Base-by-base conservation (phyloP, 1,140 invertebrate genomes). In the Dreissena rostriformis region DNA sequence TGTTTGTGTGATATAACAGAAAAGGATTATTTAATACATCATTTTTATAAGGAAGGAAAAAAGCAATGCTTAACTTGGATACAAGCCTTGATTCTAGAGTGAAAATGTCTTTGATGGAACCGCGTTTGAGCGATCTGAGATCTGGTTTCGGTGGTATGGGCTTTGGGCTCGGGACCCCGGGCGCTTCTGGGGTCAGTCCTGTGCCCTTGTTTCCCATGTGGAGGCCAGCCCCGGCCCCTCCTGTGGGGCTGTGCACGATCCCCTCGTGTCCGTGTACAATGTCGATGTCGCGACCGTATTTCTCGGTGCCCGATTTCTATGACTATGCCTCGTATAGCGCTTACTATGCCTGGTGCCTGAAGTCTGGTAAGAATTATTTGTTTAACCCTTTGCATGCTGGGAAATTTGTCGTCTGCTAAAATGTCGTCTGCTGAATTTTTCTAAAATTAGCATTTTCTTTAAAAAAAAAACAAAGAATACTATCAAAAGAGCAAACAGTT, bases 331-430 rank as follows among this genome's bases (percentile, higher is more conserved):
- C 77, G 57, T 49, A 29, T 39, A 70, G 57, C 39, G 63, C 77
- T 28, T 79, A 79, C 28, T 76, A 61, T 61, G 53, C 77, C 12
- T 79, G 77, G 77, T 79, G 70, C n/a, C 55, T 79, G 26, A 79
- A 79, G 68, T 65, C 77, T 70, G 77, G 77, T 79, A 66, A 79
- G 22, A 39, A 39, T 39, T 39, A 39, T 39, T 8, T 39, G 8
- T 39, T 2, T 39, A 8, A 39, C 2, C 2, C 8, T 39, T 39
- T 39, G 39, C 8, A 5, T 39, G n/a, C n/a, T n/a, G n/a, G n/a
- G n/a, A n/a, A n/a, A n/a, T n/a, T n/a, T n/a, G n/a, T n/a, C n/a
- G n/a, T n/a, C n/a, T n/a, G n/a, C n/a, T n/a, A n/a, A n/a, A n/a
- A n/a, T n/a, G n/a, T n/a, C n/a, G n/a, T n/a, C n/a, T n/a, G n/a